Percentiles rank a stretch among this genome's conserved stretches.
Evolutionary conservation across 2,797 vertebrate genomes (phyloP).

Genomic region (Dendrocincla fuliginosa): DNA sequence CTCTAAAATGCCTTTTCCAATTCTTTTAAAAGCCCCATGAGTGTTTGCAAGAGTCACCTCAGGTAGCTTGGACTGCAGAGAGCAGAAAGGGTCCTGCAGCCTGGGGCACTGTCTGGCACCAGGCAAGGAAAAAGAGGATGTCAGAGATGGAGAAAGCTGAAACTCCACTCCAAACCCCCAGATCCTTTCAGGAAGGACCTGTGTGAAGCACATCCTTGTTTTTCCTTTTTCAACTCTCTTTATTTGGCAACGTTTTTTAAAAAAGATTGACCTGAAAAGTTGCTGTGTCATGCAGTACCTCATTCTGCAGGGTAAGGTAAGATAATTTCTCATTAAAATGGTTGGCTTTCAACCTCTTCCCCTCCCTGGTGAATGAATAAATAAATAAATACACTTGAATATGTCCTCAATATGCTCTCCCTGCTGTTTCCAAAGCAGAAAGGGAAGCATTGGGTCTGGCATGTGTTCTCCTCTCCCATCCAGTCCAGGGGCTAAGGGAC

Average conservation of each 20-base stretch:
- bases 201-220: not conserved
- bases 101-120: not conserved
- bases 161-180: not conserved
- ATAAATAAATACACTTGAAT: not conserved
- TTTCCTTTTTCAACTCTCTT: not conserved
- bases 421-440: not conserved
- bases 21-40: not conserved
- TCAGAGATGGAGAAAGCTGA: not conserved
- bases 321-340: constrained; percentile 17
- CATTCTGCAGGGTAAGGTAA: not conserved
- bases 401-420: not conserved
- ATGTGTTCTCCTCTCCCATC: accelerated
- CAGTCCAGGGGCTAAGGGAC: accelerated
- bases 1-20: not conserved
- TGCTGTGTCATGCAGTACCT: not conserved
- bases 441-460: not conserved
- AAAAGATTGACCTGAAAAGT: not conserved
- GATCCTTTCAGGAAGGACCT: not conserved
- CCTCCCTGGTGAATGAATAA: not conserved
- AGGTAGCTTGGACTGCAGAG: accelerated
- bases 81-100: not conserved
- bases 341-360: not conserved
- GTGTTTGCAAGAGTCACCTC: not conserved
- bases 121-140: not conserved
- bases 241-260: not conserved